A percentile compares a stretch with the other conserved stretches of the same genome.
Evolutionary conservation across 2,113 vertebrate genomes (phyloP).

Genomic region (Sprattus sprattus): DNA sequence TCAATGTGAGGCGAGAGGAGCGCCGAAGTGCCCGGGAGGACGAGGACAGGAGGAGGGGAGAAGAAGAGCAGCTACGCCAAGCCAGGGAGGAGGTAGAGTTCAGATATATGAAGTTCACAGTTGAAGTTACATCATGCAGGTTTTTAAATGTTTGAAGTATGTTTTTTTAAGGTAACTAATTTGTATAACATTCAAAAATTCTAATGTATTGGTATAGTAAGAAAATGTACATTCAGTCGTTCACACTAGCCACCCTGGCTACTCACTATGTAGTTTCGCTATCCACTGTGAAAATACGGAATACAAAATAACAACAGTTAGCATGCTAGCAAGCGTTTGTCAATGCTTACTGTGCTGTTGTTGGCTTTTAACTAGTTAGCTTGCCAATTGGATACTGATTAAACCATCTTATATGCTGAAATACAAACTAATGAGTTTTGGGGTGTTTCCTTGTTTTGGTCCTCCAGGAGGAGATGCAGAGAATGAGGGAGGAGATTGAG

Average conservation of each 20-base stretch:
- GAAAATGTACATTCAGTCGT: not conserved
- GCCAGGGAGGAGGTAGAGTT: constrained; percentile 41
- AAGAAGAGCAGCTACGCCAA: constrained; percentile 6
- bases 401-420: not conserved
- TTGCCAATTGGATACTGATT: not conserved
- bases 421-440: not conserved
- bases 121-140: not conserved
- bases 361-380: not conserved
- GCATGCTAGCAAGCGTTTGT: not conserved
- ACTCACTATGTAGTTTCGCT: not conserved
- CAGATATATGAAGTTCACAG: not conserved
- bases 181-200: not conserved
- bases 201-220: not conserved
- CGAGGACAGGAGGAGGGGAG: constrained; percentile 2
- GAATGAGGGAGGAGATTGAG: not conserved
- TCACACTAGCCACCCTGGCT: not conserved
- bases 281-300: not conserved
- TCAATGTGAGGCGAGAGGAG: constrained; percentile 29
- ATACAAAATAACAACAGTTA: not conserved
- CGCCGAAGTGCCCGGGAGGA: constrained; percentile 6
- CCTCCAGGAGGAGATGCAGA: constrained; percentile 7
- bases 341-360: not conserved
- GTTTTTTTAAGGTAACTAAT: not conserved
- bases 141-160: not conserved
- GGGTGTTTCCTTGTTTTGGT: not conserved